Evolutionary conservation across 2,113 vertebrate species (phyloP), one percentile per base, ranked within the genome.

Genomic region (Neolamprologus cancellatus): DNA sequence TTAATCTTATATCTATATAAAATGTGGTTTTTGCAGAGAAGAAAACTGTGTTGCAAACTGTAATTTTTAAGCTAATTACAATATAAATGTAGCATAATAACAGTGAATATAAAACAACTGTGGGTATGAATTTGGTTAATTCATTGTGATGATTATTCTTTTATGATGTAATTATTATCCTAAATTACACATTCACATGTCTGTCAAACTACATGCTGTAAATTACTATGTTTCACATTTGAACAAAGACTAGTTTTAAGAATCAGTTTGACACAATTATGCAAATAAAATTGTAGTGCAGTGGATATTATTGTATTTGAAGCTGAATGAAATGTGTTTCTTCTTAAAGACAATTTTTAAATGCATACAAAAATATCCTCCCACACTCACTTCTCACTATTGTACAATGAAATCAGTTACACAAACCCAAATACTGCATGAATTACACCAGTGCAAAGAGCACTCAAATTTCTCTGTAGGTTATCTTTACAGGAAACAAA

Each of bases 91-190:
- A 20, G n/a, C 55, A 5, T 85, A 82, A 87, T 88, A 82, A 80
- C 25, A 50, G 34, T 86, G 32, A 79, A 79, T 84, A 15, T 52
- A 57, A 54, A 81, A 30, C 59, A 78, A 34, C 53, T 84, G 44
- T 59, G 36, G 8, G 6, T 69, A 20, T 74, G 5, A 78, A 66
- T 90, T 74, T 76, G 48, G 20, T 78, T 83, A 39, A 91, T 84
- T 88, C 52, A 71, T 57, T 30, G 81, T 84, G 53, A 89, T 90
- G 76, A 83, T 74, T 82, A 41, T 79, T 61, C 52, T 82, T 57
- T 87, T 90, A 52, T 91, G 39, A 41, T 86, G 7, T 55, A 84
- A 76, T 90, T 46, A 82, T 87, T 71, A 79, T 91, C 86, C 41
- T 44, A 78, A 83, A 85, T 85, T 59, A 83, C 54, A 57, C 55